Evolutionary conservation across 2,113 vertebrate genomes (phyloP), one percentile per base, ranked within the genome.

Genomic region (Penelope pileata): DNA sequence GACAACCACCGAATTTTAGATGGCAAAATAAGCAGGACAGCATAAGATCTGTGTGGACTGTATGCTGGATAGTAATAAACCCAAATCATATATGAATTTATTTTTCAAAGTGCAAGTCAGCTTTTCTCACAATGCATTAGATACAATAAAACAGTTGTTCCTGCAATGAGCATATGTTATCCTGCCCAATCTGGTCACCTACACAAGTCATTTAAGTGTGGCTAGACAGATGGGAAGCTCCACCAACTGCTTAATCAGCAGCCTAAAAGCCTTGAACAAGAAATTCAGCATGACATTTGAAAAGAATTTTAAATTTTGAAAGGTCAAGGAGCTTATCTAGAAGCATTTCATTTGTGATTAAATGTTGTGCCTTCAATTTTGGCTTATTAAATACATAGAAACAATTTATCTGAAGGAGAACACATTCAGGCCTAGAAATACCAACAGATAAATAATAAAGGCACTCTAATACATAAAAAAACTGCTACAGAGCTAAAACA

Each of bases 211-310:
- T 38, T 18, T 64, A 78, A 90, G 36, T 18, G 26, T 23, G 16
- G 17, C 48, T 42, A 82, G 56, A 81, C 73, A 95, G 90, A 96
- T 91, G 76, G 85, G 43, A 95, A 90, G 36, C 85, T 94, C 64
- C 15, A 86, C 10, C 76, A 94, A 69, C 64, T 68, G 76, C 85
- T 88, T 93, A 27, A 81, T 94, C 83, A 91, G 88, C 90, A 88
- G 76, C 68, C 83, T 78, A 40, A 80, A 83, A 48, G 68, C 13
- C 12, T 63, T 51, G 24, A 77, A 62, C 29, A 80, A 90, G 54
- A 94, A 91, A 78, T 70, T 69, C 23, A 60, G 29, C 29, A 32
- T 56, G 60, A 64, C 73, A 91, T 60, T 77, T 64, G 34, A 91
- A 17, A 94, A 68, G 48, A 48, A 70, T 27, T 70, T 7, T 8